phyloP scores from a whole-genome alignment of 1,140 invertebrate genomes.

The Drosophila insularis region DNA sequence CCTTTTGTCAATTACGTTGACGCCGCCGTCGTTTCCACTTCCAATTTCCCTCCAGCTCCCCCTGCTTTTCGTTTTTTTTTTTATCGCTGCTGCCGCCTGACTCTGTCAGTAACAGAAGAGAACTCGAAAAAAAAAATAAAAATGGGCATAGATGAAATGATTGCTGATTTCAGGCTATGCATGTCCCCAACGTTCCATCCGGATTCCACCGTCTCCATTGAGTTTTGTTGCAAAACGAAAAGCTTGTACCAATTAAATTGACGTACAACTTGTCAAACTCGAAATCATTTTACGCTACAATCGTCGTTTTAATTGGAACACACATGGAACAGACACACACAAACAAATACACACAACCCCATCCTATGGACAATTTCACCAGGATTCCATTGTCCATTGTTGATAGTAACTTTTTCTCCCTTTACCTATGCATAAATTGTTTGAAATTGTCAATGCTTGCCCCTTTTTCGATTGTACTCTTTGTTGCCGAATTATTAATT shows the following conservation, averaged over 20 bases:
- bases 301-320: constrained; percentile 75
- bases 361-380: background rate
- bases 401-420: background rate
- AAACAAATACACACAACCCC: background rate
- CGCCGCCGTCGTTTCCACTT: constrained; percentile 21
- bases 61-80: constrained; percentile 16
- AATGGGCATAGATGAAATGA: constrained; percentile 73
- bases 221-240: constrained; percentile 44
- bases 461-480: background rate
- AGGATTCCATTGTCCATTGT: background rate
- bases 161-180: constrained; percentile 68
- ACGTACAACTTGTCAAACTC: constrained; percentile 72
- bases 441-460: background rate
- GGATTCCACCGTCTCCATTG: constrained; percentile 13
- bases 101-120: constrained; percentile 41
- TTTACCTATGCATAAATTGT: constrained; percentile 6
- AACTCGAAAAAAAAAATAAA: constrained; percentile 43
- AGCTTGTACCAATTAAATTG: constrained; percentile 72
- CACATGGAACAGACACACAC: constrained; percentile 2
- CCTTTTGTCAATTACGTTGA: constrained; percentile 74
- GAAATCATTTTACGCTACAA: constrained; percentile 70
- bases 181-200: constrained; percentile 5
- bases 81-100: constrained; percentile 12
- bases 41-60: constrained; percentile 4
- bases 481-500: background rate